Evolutionary conservation across 2,797 vertebrate genomes (phyloP).

Genomic region (Karalla daura): DNA sequence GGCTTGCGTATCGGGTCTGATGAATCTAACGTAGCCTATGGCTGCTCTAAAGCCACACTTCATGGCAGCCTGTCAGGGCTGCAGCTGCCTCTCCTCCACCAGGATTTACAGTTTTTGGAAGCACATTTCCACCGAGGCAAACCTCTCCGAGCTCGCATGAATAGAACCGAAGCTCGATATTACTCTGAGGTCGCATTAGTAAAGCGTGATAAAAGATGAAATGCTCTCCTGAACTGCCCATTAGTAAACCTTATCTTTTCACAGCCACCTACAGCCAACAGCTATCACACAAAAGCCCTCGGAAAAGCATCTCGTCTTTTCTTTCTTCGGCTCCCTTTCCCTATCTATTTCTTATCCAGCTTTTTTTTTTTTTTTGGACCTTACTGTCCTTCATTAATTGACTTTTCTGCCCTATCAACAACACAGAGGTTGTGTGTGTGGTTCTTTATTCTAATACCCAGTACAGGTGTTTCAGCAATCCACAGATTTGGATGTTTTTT

Average conservation of each 20-base stretch:
- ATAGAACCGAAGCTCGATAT: conserved; percentile 44
- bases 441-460: conserved; percentile 5
- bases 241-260: conserved; percentile 79
- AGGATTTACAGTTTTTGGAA: conserved; percentile 39
- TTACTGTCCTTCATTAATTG: conserved; percentile 48
- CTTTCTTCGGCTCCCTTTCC: conserved; percentile 31
- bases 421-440: too few species aligned
- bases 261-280: conserved; percentile 65
- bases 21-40: not conserved
- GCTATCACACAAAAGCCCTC: conserved; percentile 62
- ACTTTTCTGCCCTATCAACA: conserved; percentile 38
- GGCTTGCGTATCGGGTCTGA: not conserved
- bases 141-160: conserved; percentile 59
- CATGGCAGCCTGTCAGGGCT: conserved; percentile 34
- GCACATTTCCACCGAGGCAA: conserved; percentile 50
- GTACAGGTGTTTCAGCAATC: too few species aligned
- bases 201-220: conserved; percentile 72
- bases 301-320: conserved; percentile 46
- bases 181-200: conserved; percentile 58
- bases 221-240: conserved; percentile 73
- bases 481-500: not conserved
- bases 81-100: conserved; percentile 39
- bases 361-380: conserved; percentile 36
- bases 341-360: conserved; percentile 34
- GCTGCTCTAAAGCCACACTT: conserved; percentile 26